Conservation (phyloP, 2,113 vertebrate genomes). For the Hyaena hyaena region DNA sequence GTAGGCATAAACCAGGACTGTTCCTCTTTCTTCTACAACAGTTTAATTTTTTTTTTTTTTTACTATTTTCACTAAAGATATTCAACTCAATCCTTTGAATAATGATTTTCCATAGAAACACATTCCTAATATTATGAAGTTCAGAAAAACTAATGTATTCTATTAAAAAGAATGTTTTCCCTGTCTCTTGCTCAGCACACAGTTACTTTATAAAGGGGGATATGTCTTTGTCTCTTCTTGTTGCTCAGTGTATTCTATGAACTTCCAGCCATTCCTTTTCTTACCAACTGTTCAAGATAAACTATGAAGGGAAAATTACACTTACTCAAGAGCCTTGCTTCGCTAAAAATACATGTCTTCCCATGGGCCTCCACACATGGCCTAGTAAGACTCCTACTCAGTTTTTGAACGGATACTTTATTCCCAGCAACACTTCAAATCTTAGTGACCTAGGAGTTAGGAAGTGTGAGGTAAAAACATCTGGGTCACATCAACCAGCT, state of each 20-base stretch:
- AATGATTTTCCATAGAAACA: slow-evolving; percentile 40
- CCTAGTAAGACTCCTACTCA: neutral
- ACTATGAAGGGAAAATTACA: neutral
- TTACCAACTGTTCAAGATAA: neutral
- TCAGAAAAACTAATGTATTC: slow-evolving; percentile 20
- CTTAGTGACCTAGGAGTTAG: neutral
- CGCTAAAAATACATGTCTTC: slow-evolving; percentile 55
- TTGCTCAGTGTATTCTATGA: slow-evolving; percentile 8
- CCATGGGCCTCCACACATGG: neutral
- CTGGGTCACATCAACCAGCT: neutral
- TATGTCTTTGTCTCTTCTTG: neutral
- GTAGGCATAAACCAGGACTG: neutral
- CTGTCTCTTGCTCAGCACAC: neutral
- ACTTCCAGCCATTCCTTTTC: slow-evolving; percentile 55
- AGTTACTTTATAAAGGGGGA: neutral
- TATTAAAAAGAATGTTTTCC: neutral
- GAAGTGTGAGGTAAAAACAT: slow-evolving; percentile 35
- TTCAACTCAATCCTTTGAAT: neutral
- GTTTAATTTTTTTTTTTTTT: neutral
- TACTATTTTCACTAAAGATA: slow-evolving; percentile 9
- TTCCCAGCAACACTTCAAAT: slow-evolving; percentile 41
- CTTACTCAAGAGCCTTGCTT: slow-evolving; percentile 22
- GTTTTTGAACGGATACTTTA: slow-evolving; percentile 16
- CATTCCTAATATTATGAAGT: neutral
- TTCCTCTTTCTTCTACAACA: neutral